phyloP scores from a whole-genome alignment of 2,888 invertebrate species.

The Phlogophora meticulosa region DNA sequence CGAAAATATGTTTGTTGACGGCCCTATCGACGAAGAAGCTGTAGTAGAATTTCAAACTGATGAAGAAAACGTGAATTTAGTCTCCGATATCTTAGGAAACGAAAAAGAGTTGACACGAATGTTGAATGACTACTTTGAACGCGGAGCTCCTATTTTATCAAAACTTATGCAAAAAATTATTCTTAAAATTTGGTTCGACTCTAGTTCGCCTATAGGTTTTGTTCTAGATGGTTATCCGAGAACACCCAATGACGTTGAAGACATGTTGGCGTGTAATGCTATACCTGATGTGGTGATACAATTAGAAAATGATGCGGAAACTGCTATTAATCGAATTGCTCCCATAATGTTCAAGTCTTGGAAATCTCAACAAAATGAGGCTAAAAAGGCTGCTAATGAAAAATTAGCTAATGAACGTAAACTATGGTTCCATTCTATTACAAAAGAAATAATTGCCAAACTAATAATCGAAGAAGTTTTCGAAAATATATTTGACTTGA shows the following conservation, averaged over 20 bases:
- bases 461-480: constrained; percentile 80
- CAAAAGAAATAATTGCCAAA: constrained; percentile 76
- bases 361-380: constrained; percentile 82
- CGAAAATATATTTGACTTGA: constrained; percentile 63
- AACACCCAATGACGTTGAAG: constrained; percentile 88
- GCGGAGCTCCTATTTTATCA: constrained; percentile 85
- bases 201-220: constrained; percentile 88
- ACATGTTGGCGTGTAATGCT: constrained; percentile 86
- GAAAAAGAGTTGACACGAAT: constrained; percentile 81
- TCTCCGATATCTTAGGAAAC: constrained; percentile 78
- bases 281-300: constrained; percentile 92
- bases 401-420: constrained; percentile 72
- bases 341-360: constrained; percentile 80
- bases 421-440: constrained; percentile 78
- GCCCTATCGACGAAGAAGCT: constrained; percentile 78
- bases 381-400: constrained; percentile 73
- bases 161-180: constrained; percentile 84
- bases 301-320: constrained; percentile 81
- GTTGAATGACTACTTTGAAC: constrained; percentile 88
- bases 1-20: constrained; percentile 84
- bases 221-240: constrained; percentile 92
- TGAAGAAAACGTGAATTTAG: constrained; percentile 79
- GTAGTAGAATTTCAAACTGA: constrained; percentile 80
- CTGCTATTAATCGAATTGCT: constrained; percentile 76
- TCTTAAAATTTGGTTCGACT: constrained; percentile 89